Evolutionary conservation across 2,113 vertebrate species (phyloP).

Genomic region (Oxyruncus cristatus): DNA sequence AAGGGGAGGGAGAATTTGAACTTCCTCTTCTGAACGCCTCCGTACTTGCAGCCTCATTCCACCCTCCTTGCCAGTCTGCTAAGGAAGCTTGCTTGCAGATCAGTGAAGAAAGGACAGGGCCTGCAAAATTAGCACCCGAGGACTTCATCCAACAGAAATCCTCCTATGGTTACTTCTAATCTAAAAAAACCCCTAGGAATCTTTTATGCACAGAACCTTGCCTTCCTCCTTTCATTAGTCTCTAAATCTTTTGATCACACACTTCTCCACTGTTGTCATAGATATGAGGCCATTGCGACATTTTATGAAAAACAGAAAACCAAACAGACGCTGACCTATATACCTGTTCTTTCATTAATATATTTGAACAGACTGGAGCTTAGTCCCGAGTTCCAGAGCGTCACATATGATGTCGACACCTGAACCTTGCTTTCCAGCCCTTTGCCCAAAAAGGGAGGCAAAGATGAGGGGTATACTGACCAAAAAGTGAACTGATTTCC

Average conservation of each 20-base stretch:
- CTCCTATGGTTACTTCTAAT: not conserved
- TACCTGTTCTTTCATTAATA: not conserved
- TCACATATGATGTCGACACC: not conserved
- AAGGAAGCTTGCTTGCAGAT: not conserved
- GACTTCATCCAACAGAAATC: not conserved
- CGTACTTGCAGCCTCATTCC: not conserved
- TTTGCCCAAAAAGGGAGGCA: not conserved
- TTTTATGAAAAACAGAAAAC: not conserved
- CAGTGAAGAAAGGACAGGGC: not conserved
- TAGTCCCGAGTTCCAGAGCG: not conserved
- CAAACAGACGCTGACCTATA: not conserved
- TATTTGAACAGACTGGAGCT: not conserved
- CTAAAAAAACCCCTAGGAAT: not conserved
- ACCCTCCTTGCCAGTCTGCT: not conserved
- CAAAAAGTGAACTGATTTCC: not conserved
- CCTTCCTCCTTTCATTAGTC: not conserved
- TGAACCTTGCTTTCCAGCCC: not conserved
- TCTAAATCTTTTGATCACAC: not conserved
- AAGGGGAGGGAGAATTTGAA: not conserved
- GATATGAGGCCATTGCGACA: not conserved
- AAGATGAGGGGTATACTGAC: not conserved
- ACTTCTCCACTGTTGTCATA: not conserved
- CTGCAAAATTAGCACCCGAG: not conserved
- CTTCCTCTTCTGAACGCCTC: not conserved
- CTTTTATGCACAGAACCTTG: not conserved